A percentile compares a stretch with the other conserved stretches of the same genome.
phyloP scores from a whole-genome alignment of 2,888 invertebrate species.

The Mythimna impura region DNA sequence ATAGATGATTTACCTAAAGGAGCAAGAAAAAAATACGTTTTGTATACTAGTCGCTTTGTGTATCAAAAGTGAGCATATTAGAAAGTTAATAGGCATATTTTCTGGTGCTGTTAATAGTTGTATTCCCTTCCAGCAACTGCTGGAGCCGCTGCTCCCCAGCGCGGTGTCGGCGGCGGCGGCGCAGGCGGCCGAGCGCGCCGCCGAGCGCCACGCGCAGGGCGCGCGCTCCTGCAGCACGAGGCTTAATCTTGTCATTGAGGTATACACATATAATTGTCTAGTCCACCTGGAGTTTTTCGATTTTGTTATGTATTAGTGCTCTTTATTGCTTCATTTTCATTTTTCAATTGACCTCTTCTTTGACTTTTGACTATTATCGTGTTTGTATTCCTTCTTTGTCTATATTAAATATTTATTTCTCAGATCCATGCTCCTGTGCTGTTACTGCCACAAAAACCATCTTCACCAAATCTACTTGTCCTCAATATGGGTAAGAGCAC shows the following conservation, averaged over 20 bases:
- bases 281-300: too few species aligned
- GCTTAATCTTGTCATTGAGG: conserved; percentile 71
- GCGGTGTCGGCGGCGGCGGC: conserved; percentile 74
- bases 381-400: background rate
- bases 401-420: conserved; percentile 1
- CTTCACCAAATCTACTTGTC: conserved; percentile 94
- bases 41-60: too few species aligned
- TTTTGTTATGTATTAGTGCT: background rate
- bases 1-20: background rate
- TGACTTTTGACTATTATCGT: background rate
- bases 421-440: conserved; percentile 93
- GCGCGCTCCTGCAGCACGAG: conserved; percentile 87
- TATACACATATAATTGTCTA: background rate
- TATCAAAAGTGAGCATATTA: background rate
- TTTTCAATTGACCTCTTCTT: background rate
- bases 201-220: conserved; percentile 75
- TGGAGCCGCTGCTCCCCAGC: conserved; percentile 88
- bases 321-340: background rate
- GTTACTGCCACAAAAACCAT: conserved; percentile 94
- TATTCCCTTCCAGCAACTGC: conserved; percentile 77
- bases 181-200: conserved; percentile 81
- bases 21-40: too few species aligned
- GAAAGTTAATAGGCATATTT: background rate
- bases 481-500: conserved; percentile 92
- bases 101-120: background rate